phyloP scores from a whole-genome alignment of 1,140 invertebrate genomes.

The Heterodera carotae region DNA sequence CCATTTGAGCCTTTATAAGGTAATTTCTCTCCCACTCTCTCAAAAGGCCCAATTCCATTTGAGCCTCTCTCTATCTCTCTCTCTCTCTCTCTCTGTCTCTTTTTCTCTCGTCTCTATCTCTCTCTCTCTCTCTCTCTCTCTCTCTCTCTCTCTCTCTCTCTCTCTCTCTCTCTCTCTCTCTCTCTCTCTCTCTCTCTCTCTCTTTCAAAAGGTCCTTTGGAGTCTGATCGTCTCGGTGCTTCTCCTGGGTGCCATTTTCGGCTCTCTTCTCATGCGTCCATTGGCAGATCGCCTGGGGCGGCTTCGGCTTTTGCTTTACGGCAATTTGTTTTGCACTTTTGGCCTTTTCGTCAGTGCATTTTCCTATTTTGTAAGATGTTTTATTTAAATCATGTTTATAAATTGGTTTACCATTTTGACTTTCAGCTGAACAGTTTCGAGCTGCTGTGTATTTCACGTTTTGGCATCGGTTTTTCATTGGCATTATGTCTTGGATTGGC shows the following conservation, averaged over 20 bases:
- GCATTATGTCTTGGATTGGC: conserved; percentile 54
- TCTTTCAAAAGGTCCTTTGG: conserved; percentile 54
- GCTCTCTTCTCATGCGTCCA: conserved; percentile 51
- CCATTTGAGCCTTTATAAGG: too few relatives aligned
- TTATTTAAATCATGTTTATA: background rate
- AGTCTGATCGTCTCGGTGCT: conserved; percentile 57
- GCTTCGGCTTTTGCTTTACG: conserved; percentile 52
- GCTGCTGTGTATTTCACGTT: conserved; percentile 55
- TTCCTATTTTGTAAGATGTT: conserved; percentile 48
- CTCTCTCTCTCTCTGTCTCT: too few relatives aligned
- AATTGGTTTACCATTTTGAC: too few relatives aligned
- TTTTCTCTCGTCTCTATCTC: too few relatives aligned
- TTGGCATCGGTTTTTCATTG: conserved; percentile 52
- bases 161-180: too few relatives aligned
- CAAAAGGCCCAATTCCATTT: too few relatives aligned
- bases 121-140: too few relatives aligned
- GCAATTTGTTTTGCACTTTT: conserved; percentile 41
- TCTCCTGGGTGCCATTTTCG: conserved; percentile 57
- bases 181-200: background rate
- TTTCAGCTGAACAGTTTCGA: conserved; percentile 55
- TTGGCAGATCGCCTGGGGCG: conserved; percentile 55
- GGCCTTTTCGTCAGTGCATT: conserved; percentile 46
- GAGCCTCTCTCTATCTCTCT: too few relatives aligned
- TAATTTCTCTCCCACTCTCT: too few relatives aligned
- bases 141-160: too few relatives aligned